phyloP scores from a whole-genome alignment of 2,888 invertebrate species.

The Zygogramma bicolorata region DNA sequence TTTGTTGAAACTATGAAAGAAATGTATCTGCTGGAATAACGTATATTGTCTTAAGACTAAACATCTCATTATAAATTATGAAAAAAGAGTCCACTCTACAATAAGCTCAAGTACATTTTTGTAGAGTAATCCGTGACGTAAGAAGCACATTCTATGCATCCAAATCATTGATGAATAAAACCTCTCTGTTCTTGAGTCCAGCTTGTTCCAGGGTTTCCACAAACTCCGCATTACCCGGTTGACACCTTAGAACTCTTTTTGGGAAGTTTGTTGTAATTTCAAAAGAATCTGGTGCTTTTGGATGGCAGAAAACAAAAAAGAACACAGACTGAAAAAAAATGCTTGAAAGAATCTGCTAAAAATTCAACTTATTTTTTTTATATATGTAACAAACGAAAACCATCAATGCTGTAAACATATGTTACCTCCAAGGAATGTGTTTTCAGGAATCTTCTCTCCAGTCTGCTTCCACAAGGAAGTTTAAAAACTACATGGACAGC shows the following conservation, averaged over 20 bases:
- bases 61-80: slow-evolving; percentile 26
- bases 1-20: neutral
- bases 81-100: slow-evolving; percentile 19
- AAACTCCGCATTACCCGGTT: slow-evolving; percentile 66
- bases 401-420: neutral
- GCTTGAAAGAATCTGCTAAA: no score
- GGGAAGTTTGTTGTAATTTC: slow-evolving; percentile 97
- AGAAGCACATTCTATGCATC: slow-evolving; percentile 74
- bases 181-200: slow-evolving; percentile 90
- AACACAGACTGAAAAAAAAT: slow-evolving; percentile 85
- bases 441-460: slow-evolving; percentile 88
- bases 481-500: slow-evolving; percentile 90
- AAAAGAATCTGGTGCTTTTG: slow-evolving; percentile 91
- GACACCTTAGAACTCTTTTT: slow-evolving; percentile 81
- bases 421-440: slow-evolving; percentile 84
- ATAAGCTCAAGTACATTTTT: neutral
- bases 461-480: slow-evolving; percentile 88
- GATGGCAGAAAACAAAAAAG: slow-evolving; percentile 96
- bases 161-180: slow-evolving; percentile 93
- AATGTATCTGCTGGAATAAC: neutral
- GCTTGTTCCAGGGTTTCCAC: slow-evolving; percentile 77
- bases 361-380: no score
- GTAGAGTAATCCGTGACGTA: neutral
- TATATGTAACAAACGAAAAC: neutral
- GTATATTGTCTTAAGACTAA: slow-evolving; percentile 36